Base-by-base conservation (phyloP, 1,140 invertebrate species). In the Spodoptera frugiperda region DNA sequence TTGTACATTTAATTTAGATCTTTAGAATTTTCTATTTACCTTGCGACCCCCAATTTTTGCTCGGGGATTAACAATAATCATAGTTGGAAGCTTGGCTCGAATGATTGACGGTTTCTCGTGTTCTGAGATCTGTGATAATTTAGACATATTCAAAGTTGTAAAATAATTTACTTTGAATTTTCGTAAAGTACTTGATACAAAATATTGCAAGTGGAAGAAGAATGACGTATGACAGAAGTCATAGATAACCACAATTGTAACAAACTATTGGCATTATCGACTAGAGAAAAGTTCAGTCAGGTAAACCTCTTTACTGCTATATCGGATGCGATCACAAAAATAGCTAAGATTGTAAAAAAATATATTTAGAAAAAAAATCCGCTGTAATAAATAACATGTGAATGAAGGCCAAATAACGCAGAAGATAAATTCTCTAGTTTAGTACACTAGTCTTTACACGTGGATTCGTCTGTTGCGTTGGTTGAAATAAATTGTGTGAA, bases 51-150 rank as follows among this genome's bases (percentile, higher is more conserved):
- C 71, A 19, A 89, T 55, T 81, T 80, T 87, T 54, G 77, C 68
- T 21, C 84, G 79, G 39, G 80, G 76, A 78, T 89, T 89, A 55
- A 75, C 78, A 21, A 48, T 78, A 76, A 89, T 78, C 17, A 84
- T 14, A n/a, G 82, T 79, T 17, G 87, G 87, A 25, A 87, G 8
- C 9, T n/a, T 25, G 17, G 10, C 9, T 2, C 10, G 33, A 44
- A 19, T 44, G 10, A 6, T 44, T 15, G n/a, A 15, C n/a, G 51
- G 9, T 10, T 2, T 53, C 15, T 15, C n/a, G 1, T 17, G 15
- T 10, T 53, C 5, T 19, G n/a, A 53, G 15, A 15, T 6, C 14
- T 15, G n/a, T 15, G 2, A 15, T 15, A 15, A 51, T 51, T 53
- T 2, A 17, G 6, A 10, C 25, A 25, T 55, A 14, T 10, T 5